Conservation (phyloP, 2,113 vertebrate species). For the Trachemys scripta region DNA sequence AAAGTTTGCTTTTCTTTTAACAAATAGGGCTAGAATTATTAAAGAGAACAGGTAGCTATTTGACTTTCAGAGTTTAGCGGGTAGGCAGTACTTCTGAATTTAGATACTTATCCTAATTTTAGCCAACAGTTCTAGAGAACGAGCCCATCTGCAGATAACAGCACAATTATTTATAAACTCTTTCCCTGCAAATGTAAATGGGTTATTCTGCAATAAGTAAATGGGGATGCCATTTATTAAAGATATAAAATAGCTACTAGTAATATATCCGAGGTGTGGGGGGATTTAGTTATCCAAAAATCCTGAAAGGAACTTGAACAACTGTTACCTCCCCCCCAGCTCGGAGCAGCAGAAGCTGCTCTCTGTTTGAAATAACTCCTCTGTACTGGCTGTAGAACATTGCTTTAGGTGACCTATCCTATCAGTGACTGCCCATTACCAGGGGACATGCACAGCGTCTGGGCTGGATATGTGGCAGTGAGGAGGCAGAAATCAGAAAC, state of each 20-base stretch:
- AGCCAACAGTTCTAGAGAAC: neutral
- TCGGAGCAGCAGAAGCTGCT: too few species aligned
- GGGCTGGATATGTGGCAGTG: neutral
- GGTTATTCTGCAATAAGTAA: neutral
- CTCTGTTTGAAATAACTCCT: neutral
- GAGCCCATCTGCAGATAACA: neutral
- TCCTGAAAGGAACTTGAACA: neutral
- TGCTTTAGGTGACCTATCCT: neutral
- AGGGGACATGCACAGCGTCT: neutral
- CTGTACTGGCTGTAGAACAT: neutral
- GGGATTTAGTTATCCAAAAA: neutral
- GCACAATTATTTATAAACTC: neutral
- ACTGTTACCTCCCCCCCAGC: neutral
- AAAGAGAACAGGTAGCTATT: neutral
- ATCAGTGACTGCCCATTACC: neutral
- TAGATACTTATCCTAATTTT: neutral
- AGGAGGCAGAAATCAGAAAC: neutral
- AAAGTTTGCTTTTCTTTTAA: neutral
- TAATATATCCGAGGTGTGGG: neutral
- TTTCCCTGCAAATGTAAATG: neutral
- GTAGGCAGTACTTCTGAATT: neutral
- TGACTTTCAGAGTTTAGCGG: neutral
- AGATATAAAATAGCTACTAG: neutral
- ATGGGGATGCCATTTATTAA: neutral
- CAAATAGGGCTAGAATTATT: neutral